These are phyloP conservation scores for Pteropus alecto DNA, from an alignment of 2,113 vertebrate species.

Conservation along the genomic window DNA sequence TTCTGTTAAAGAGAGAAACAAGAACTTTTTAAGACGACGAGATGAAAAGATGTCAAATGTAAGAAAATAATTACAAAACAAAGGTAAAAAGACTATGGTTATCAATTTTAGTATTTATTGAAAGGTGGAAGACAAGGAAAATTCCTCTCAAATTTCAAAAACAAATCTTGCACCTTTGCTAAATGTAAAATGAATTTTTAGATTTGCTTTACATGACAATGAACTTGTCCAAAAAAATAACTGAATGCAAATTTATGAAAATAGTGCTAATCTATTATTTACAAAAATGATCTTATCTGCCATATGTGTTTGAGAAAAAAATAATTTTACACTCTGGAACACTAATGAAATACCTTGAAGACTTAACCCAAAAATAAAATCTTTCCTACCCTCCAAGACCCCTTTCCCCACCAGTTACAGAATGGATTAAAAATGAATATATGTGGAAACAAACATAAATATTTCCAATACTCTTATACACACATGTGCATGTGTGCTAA, in stretches of 20 bases:
- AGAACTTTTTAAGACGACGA: conserved; percentile 16
- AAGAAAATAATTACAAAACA: conserved; percentile 70
- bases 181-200: conserved; percentile 56
- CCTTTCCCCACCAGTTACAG: not conserved
- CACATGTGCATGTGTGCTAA: not conserved
- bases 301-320: conserved; percentile 45
- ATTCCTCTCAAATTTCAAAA: conserved; percentile 57
- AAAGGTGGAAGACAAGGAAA: conserved; percentile 70
- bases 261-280: conserved; percentile 59
- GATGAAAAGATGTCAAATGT: conserved; percentile 38
- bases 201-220: conserved; percentile 50
- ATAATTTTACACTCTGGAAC: not conserved
- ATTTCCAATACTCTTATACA: conserved; percentile 24
- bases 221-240: conserved; percentile 33
- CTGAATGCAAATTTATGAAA: conserved; percentile 44
- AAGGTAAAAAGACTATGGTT: conserved; percentile 48
- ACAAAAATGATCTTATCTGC: conserved; percentile 57
- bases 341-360: conserved; percentile 47
- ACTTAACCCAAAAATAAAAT: conserved; percentile 48
- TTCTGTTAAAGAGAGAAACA: conserved; percentile 26
- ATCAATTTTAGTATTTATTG: conserved; percentile 72
- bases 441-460: not conserved
- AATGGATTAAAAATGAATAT: conserved; percentile 44
- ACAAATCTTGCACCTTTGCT: conserved; percentile 53
- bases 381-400: not conserved